A percentile compares a stretch with the other conserved stretches of the same genome.
These are phyloP conservation scores for Pelodiscus sinensis DNA, from an alignment of 2,113 vertebrate species.

Conservation along the genomic window DNA sequence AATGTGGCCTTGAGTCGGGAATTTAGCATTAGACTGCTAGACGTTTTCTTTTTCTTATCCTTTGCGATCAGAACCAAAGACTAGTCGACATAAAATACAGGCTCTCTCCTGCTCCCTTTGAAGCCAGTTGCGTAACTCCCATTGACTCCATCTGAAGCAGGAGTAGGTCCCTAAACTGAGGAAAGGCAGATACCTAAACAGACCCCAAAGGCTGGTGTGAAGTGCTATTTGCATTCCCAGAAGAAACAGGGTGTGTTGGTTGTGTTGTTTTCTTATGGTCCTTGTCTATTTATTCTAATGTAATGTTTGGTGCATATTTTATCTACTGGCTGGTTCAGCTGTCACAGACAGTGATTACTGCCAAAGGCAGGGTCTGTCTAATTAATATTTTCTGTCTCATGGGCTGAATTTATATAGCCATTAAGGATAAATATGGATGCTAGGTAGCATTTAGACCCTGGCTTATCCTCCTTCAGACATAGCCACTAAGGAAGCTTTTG, in stretches of 20 bases:
- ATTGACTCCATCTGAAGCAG: not conserved
- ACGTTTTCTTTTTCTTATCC: not conserved
- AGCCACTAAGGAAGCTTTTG: not conserved
- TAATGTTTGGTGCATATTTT: not conserved
- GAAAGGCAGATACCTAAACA: not conserved
- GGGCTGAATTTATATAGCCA: conserved; percentile 31
- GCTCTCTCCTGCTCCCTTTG: fast-evolving
- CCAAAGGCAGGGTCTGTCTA: conserved; percentile 47
- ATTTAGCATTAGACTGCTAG: not conserved
- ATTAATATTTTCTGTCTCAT: conserved; percentile 39
- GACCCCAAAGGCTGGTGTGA: not conserved
- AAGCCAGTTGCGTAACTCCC: not conserved
- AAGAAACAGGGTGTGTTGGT: not conserved
- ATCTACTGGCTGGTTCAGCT: conserved; percentile 31
- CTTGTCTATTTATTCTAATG: not conserved
- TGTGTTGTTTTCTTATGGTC: not conserved
- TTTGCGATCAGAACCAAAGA: not conserved
- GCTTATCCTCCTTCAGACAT: not conserved
- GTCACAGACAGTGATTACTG: not conserved
- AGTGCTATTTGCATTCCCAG: not conserved
- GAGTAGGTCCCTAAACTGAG: not conserved
- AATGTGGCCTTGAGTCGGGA: not conserved
- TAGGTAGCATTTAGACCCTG: conserved; percentile 11
- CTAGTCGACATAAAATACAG: not conserved
- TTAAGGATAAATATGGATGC: conserved; percentile 14